A percentile compares a stretch with the other conserved stretches of the same genome.
Conservation (phyloP, 92 coral and sea anemone genomes). For the Zoanthus sociatus region DNA sequence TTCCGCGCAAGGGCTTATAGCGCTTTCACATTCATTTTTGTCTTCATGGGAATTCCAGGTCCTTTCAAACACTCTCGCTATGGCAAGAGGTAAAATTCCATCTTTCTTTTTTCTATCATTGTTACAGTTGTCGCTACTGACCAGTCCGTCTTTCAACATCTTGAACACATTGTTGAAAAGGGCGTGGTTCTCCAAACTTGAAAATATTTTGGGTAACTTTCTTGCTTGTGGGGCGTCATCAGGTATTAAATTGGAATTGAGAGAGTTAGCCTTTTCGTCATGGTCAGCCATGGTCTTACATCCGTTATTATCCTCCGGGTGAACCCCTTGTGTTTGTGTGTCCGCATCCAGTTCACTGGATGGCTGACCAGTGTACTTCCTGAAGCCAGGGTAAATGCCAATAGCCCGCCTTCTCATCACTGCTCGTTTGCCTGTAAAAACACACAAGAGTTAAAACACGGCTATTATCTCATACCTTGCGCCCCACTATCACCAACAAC, state of each 20-base stretch:
- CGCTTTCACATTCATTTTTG: slow-evolving; percentile 19
- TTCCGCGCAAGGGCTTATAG: background rate
- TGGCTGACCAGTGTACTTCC: slow-evolving; percentile 46
- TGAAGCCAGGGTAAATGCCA: slow-evolving; percentile 18
- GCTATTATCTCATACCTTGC: background rate
- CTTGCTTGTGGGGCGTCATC: slow-evolving; percentile 11
- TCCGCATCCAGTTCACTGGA: background rate
- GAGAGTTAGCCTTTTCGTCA: background rate
- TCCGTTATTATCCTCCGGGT: background rate
- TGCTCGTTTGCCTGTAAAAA: slow-evolving; percentile 25
- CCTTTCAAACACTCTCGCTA: slow-evolving; percentile 29
- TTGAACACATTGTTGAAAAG: slow-evolving; percentile 33
- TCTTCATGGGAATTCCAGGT: slow-evolving; percentile 14
- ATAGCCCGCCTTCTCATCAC: background rate
- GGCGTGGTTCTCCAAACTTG: slow-evolving; percentile 42
- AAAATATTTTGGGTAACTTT: slow-evolving; percentile 22
- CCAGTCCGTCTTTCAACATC: slow-evolving; percentile 33
- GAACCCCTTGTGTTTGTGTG: background rate
- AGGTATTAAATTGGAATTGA: background rate
- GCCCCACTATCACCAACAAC: too few relatives aligned
- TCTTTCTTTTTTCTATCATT: slow-evolving; percentile 19
- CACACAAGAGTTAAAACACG: background rate
- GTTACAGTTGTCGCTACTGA: background rate
- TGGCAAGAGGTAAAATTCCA: slow-evolving; percentile 22
- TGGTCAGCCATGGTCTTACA: background rate